A percentile compares a stretch with the other conserved stretches of the same genome.
Evolutionary conservation across 1,140 invertebrate species (phyloP).

Genomic region (Diorhabda sublineata): DNA sequence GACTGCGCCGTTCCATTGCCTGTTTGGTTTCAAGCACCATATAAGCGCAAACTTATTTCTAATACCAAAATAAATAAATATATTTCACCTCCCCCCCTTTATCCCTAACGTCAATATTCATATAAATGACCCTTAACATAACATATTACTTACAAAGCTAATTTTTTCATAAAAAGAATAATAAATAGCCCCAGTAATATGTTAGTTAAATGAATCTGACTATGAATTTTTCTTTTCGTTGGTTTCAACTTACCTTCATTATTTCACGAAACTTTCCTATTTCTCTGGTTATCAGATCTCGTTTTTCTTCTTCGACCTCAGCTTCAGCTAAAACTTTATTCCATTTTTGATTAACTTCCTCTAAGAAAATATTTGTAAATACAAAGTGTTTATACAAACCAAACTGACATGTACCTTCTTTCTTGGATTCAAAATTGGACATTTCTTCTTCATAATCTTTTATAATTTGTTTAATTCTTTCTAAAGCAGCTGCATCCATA

Average conservation of each 20-base stretch:
- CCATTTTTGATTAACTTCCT: conserved; percentile 51
- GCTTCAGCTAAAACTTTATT: conserved; percentile 69
- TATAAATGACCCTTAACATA: neutral
- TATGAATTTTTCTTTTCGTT: conserved; percentile 6
- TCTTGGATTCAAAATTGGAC: conserved; percentile 61
- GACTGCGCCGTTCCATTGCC: conserved; percentile 46
- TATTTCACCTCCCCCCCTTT: conserved; percentile 17
- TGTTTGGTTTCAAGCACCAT: conserved; percentile 48
- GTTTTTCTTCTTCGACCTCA: conserved; percentile 92
- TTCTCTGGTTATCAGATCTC: conserved; percentile 91
- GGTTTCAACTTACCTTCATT: conserved; percentile 76
- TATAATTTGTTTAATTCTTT: conserved; percentile 74
- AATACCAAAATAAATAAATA: conserved; percentile 32
- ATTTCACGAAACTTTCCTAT: conserved; percentile 96
- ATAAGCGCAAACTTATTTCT: conserved; percentile 46
- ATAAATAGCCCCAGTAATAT: neutral
- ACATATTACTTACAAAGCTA: too few relatives aligned
- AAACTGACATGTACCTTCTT: conserved; percentile 44
- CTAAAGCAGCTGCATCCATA: conserved; percentile 66
- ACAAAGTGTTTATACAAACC: conserved; percentile 6
- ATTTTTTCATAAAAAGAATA: too few relatives aligned
- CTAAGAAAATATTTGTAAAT: conserved; percentile 26
- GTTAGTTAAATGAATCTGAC: neutral
- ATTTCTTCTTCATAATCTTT: conserved; percentile 78
- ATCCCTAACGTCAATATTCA: too few relatives aligned